phyloP scores from a whole-genome alignment of 2,797 vertebrate genomes.

The Syngnathus acus region DNA sequence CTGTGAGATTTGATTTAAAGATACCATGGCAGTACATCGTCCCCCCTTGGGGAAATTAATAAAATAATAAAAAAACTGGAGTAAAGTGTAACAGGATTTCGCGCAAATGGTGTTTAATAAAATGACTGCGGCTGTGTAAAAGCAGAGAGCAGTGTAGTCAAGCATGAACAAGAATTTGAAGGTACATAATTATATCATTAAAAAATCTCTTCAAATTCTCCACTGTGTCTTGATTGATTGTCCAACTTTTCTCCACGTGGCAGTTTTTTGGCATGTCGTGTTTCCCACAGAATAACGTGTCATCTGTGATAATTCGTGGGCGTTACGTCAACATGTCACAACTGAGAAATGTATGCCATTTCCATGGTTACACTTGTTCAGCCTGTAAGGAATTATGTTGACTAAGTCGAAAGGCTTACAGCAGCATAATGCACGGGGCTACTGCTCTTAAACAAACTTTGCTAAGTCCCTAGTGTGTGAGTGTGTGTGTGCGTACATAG shows the following conservation, averaged over 20 bases:
- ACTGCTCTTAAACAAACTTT: conserved; percentile 45
- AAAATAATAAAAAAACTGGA: conserved; percentile 3
- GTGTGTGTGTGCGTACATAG: conserved; percentile 1
- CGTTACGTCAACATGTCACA: conserved; percentile 32
- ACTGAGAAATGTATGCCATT: conserved; percentile 56
- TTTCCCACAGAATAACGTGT: conserved; percentile 18
- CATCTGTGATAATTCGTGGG: conserved; percentile 19
- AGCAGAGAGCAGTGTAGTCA: neutral
- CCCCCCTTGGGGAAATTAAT: conserved; percentile 20
- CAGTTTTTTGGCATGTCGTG: conserved; percentile 6
- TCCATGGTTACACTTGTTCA: conserved; percentile 52
- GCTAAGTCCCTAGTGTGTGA: conserved; percentile 13
- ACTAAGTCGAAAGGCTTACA: conserved; percentile 54
- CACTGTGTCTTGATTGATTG: neutral
- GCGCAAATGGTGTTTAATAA: neutral
- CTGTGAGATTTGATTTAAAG: conserved; percentile 36
- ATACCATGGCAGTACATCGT: conserved; percentile 31
- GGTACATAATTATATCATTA: neutral
- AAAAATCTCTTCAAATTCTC: neutral
- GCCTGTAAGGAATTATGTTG: conserved; percentile 48
- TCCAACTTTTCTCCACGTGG: neutral
- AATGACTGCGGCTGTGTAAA: neutral
- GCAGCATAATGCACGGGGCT: conserved; percentile 28
- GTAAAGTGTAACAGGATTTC: neutral
- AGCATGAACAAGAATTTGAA: neutral